Base-by-base conservation (phyloP, 2,888 invertebrate genomes). In the Leptopilina syphax region DNA sequence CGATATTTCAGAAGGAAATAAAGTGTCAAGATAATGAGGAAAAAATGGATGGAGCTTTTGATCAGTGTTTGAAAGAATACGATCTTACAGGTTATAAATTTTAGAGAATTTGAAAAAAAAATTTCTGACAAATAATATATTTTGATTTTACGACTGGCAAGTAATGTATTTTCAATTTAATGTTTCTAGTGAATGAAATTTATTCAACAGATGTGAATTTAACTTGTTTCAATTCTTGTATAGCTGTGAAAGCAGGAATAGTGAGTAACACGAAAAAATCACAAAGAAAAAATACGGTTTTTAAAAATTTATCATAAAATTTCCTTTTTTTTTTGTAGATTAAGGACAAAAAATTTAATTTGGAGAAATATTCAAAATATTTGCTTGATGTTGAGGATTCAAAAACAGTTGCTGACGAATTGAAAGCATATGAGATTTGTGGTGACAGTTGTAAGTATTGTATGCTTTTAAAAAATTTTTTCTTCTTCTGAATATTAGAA, bases 141-240 rank as follows among this genome's bases (percentile, higher is more conserved):
- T 65, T 65, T 24, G 18, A 65, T 65, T 27, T 27, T 10, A 10
- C 27, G 24, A 9, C 10, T 63, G n/a, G 8, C n/a, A 63, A 63
- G 18, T 63, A 27, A 65, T 65, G 6, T 65, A 65, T 27, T 12
- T n/a, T n/a, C 18, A 60, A 63, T 63, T 63, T 63, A 41, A 57
- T 41, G 34, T 12, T 73, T 73, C 27, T n/a, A 73, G 73, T 73
- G 8, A 34, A 73, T 8, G 73, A 73, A 57, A 54, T 73, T n/a
- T 54, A n/a, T 34, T 73, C 73, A 73, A 54, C 57, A 34, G 13
- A 57, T 1, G 57, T 57, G 57, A 27, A 73, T 73, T 34, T 73
- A 27, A 73, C 73, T 73, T 73, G 73, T n/a, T 73, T 73, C n/a
- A 34, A 73, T 57, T 24, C 73, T 50, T 73, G 73, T 8, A 12